phyloP scores from a whole-genome alignment of 2,113 vertebrate genomes.

The Proterorhinus semilunaris region DNA sequence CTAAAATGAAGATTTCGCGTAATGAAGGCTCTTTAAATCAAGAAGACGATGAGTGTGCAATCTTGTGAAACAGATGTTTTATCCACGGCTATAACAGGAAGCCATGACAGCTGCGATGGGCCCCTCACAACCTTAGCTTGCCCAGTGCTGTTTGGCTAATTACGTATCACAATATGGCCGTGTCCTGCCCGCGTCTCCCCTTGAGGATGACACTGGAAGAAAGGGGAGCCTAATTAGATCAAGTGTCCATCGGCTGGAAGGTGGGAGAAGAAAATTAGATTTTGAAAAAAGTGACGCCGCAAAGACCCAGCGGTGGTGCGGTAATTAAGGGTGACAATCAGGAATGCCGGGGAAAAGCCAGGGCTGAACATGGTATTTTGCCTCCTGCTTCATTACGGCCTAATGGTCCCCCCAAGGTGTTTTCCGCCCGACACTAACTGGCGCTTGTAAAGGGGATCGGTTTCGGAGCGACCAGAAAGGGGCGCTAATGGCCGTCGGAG shows the following conservation, averaged over 20 bases:
- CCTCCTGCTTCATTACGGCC: slow-evolving; percentile 66
- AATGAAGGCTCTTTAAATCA: slow-evolving; percentile 35
- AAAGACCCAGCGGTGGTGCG: slow-evolving; percentile 33
- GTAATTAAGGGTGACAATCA: slow-evolving; percentile 73
- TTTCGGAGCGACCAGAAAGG: slow-evolving; percentile 32
- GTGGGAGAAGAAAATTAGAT: slow-evolving; percentile 45
- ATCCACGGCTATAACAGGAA: slow-evolving; percentile 32
- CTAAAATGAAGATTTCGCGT: too few relatives aligned
- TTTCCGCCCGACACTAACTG: slow-evolving; percentile 60
- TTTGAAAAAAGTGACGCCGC: slow-evolving; percentile 20
- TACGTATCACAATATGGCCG: slow-evolving; percentile 46
- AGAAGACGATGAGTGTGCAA: slow-evolving; percentile 9
- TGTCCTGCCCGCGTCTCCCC: slow-evolving; percentile 23
- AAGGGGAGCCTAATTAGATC: slow-evolving; percentile 52
- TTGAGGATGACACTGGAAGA: slow-evolving; percentile 19
- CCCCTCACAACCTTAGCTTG: slow-evolving; percentile 32
- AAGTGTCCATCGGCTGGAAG: slow-evolving; percentile 49
- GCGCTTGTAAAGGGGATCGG: slow-evolving; percentile 62
- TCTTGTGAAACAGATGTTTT: slow-evolving; percentile 65
- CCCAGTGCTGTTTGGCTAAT: slow-evolving; percentile 48
- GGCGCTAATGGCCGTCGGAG: slow-evolving; percentile 46
- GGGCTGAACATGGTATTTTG: slow-evolving; percentile 63
- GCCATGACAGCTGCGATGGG: slow-evolving; percentile 50
- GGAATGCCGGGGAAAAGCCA: slow-evolving; percentile 54
- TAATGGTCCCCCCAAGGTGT: slow-evolving; percentile 67